Evolutionary conservation across 2,888 invertebrate genomes (phyloP).

Genomic region (Watsonalla cultraria): DNA sequence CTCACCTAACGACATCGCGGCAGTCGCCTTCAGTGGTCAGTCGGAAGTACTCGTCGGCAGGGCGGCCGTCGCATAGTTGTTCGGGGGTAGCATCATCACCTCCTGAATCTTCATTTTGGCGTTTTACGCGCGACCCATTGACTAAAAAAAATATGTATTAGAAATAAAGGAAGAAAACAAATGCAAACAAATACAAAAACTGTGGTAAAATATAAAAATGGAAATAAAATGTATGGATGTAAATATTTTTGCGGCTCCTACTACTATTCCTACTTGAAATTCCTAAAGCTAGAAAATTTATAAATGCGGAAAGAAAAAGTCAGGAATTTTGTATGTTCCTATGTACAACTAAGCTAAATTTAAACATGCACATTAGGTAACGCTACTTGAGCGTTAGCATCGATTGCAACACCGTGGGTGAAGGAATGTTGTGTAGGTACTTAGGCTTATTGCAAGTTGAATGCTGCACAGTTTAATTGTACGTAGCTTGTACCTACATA

Average conservation of each 20-base stretch:
- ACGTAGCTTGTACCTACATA: slow-evolving; percentile 14
- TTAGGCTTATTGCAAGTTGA: slow-evolving; percentile 50
- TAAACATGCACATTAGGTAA: slow-evolving; percentile 63
- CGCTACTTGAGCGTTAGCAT: slow-evolving; percentile 55
- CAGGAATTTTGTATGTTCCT: too few relatives aligned
- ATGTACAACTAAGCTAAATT: slow-evolving; percentile 11
- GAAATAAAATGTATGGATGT: too few relatives aligned
- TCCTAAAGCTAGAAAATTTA: too few relatives aligned
- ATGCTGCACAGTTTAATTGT: slow-evolving; percentile 35
- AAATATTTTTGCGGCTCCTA: too few relatives aligned
- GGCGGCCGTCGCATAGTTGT: slow-evolving; percentile 91
- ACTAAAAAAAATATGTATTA: slow-evolving; percentile 50
- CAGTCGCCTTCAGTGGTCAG: slow-evolving; percentile 91
- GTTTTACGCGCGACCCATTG: slow-evolving; percentile 73
- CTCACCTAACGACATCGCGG: slow-evolving; percentile 94
- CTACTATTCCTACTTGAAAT: too few relatives aligned
- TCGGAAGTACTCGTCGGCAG: slow-evolving; percentile 95
- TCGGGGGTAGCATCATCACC: slow-evolving; percentile 84
- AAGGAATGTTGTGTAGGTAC: slow-evolving; percentile 55
- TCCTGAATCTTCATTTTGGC: slow-evolving; percentile 84
- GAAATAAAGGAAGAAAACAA: background rate
- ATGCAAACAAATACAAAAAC: too few relatives aligned
- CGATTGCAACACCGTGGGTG: slow-evolving; percentile 62
- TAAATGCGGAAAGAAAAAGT: too few relatives aligned
- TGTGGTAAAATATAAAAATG: too few relatives aligned